Conservation (phyloP, 2,797 vertebrate species). For the Myotis planiceps region DNA sequence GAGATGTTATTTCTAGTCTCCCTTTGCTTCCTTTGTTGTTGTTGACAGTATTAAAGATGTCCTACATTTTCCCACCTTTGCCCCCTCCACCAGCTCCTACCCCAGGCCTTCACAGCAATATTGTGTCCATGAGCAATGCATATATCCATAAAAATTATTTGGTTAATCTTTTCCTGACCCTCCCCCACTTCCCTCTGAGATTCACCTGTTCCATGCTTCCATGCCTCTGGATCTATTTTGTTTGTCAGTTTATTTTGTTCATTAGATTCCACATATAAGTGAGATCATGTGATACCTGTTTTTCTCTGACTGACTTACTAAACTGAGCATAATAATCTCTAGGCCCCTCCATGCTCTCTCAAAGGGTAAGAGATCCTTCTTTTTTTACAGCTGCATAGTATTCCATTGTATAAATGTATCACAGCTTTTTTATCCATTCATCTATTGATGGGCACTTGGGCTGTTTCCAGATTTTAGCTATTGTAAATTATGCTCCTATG, state of each 20-base stretch:
- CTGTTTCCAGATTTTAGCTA: neutral
- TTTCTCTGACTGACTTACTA: neutral
- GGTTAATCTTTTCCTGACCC: neutral
- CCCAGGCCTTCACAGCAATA: neutral
- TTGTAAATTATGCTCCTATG: neutral
- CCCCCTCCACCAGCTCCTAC: neutral
- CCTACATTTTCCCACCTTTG: neutral
- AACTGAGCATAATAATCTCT: neutral
- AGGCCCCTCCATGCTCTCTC: neutral
- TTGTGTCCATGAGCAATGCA: neutral
- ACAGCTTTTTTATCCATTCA: neutral
- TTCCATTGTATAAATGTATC: neutral
- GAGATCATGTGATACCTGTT: neutral
- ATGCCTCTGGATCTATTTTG: neutral
- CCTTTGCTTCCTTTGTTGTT: neutral
- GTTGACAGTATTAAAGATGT: neutral
- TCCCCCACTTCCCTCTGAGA: neutral
- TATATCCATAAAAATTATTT: neutral
- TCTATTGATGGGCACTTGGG: neutral
- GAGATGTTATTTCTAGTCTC: neutral
- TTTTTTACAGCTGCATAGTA: neutral
- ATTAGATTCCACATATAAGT: neutral
- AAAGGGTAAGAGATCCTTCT: neutral
- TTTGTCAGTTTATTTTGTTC: neutral
- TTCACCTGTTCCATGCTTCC: neutral